Evolutionary conservation across 2,113 vertebrate species (phyloP).

Genomic region (Neolamprologus fasciatus): DNA sequence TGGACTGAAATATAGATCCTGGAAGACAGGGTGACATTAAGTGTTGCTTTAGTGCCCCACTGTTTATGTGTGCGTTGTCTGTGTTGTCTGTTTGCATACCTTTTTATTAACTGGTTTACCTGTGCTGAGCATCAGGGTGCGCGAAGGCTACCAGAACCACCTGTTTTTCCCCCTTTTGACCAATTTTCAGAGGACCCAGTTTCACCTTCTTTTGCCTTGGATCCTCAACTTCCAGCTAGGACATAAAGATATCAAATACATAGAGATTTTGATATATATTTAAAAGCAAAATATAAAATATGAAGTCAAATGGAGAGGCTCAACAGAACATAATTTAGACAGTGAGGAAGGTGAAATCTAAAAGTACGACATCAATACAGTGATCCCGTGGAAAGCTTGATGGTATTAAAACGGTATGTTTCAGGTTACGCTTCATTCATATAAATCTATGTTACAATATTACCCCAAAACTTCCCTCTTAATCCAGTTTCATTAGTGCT

Average conservation of each 20-base stretch:
- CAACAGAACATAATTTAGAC: background rate
- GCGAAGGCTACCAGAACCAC: slow-evolving; percentile 66
- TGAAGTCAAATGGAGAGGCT: background rate
- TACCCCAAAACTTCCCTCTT: background rate
- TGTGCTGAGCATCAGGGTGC: slow-evolving; percentile 56
- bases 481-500: background rate
- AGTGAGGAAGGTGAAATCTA: background rate
- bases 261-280: background rate
- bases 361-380: background rate
- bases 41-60: background rate
- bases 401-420: background rate
- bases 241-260: background rate
- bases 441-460: background rate
- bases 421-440: background rate
- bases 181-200: slow-evolving; percentile 73
- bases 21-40: background rate
- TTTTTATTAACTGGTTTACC: slow-evolving; percentile 65
- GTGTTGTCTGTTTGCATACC: slow-evolving; percentile 53
- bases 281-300: too few species aligned
- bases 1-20: slow-evolving; percentile 66
- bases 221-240: slow-evolving; percentile 76
- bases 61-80: background rate
- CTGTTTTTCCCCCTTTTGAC: slow-evolving; percentile 67
- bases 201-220: slow-evolving; percentile 71
- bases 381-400: background rate